Evolutionary conservation across 2,888 invertebrate genomes (phyloP).

Genomic region (Diploptera punctata): DNA sequence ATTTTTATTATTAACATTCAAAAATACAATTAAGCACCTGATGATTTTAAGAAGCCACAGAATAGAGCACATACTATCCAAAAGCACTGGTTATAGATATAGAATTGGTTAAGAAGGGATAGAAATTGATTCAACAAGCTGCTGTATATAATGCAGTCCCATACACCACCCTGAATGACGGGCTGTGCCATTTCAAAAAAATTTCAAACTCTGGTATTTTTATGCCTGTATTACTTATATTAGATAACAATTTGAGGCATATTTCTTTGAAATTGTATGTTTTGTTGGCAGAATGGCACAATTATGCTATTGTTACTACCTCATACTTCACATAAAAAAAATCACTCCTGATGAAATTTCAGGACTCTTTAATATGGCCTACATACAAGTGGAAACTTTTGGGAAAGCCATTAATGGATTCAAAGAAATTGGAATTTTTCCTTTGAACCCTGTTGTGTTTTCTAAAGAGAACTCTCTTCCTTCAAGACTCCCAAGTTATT

Average conservation of each 20-base stretch:
- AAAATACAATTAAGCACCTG: too few species aligned
- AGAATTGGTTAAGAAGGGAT: not conserved
- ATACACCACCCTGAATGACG: not conserved
- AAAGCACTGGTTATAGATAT: not conserved
- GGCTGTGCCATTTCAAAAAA: not conserved
- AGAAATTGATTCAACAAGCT: not conserved
- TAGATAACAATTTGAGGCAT: not conserved
- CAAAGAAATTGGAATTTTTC: not conserved
- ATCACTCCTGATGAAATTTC: not conserved
- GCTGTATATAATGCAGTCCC: not conserved
- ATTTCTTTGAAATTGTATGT: not conserved
- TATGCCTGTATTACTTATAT: not conserved
- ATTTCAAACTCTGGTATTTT: not conserved
- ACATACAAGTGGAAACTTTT: not conserved
- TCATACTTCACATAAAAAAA: not conserved
- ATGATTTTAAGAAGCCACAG: not conserved
- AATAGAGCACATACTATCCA: not conserved
- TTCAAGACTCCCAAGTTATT: too few species aligned
- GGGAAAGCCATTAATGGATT: not conserved
- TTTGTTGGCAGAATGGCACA: not conserved
- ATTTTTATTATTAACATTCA: too few species aligned
- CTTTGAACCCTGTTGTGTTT: too few species aligned
- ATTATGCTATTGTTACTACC: not conserved
- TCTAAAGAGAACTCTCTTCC: too few species aligned
- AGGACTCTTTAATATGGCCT: not conserved